A percentile compares a stretch with the other conserved stretches of the same genome.
Evolutionary conservation across 2,888 invertebrate genomes (phyloP).

Genomic region (Chrysolina oricalcia): DNA sequence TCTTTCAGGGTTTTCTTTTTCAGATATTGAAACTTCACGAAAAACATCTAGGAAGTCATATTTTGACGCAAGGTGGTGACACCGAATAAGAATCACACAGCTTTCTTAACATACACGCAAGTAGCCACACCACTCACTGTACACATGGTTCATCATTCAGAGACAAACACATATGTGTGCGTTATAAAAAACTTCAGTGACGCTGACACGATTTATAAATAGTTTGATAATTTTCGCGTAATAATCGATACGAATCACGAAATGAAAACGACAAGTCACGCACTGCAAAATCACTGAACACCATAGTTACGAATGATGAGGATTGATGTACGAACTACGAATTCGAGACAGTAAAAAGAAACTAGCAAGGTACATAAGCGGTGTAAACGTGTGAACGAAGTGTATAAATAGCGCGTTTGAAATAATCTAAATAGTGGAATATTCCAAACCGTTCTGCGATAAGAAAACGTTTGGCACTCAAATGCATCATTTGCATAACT

Average conservation of each 20-base stretch:
- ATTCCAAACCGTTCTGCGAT: background rate
- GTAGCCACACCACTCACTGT: slow-evolving; percentile 1
- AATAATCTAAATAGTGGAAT: slow-evolving; percentile 9
- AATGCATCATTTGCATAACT: slow-evolving; percentile 3
- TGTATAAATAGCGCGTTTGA: slow-evolving; percentile 19
- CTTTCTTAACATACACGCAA: background rate
- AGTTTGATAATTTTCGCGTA: background rate
- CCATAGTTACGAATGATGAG: background rate
- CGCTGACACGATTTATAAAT: background rate
- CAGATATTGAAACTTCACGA: too few relatives aligned
- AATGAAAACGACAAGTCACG: background rate
- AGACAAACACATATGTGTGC: background rate
- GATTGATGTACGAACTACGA: background rate
- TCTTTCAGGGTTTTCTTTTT: too few relatives aligned
- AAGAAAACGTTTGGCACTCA: background rate
- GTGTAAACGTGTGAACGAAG: background rate
- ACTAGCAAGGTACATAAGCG: slow-evolving; percentile 1
- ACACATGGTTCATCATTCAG: background rate
- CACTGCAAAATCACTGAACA: background rate
- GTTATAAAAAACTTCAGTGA: background rate
- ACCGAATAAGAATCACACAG: too few relatives aligned
- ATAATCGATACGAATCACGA: background rate
- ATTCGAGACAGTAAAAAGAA: background rate
- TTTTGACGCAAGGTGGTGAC: too few relatives aligned
- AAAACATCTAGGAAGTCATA: background rate